Evolutionary conservation across 1,140 invertebrate genomes (phyloP).

Genomic region (Sinonovacula constricta): DNA sequence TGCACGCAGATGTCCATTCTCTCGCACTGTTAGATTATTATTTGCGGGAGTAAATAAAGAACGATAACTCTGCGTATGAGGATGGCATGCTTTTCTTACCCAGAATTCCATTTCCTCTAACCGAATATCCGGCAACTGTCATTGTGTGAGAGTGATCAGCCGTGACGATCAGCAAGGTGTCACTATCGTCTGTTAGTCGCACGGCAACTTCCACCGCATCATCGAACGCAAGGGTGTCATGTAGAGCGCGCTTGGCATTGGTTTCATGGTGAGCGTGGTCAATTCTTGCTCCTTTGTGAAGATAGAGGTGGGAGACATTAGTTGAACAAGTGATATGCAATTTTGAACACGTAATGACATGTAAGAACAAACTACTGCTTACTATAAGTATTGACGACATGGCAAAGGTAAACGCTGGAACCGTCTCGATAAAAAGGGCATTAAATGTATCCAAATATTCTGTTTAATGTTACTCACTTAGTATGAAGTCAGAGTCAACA

Average conservation of each 20-base stretch:
- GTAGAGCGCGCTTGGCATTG: constrained; percentile 87
- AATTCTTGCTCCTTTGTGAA: constrained; percentile 84
- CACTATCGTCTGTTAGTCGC: constrained; percentile 81
- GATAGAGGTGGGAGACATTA: no score
- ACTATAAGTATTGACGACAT: no score
- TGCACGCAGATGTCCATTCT: not conserved
- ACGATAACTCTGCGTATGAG: not conserved
- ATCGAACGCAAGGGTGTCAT: constrained; percentile 89
- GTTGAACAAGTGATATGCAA: no score
- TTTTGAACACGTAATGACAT: no score
- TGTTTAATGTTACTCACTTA: no score
- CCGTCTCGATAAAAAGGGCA: no score
- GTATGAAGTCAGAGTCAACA: no score
- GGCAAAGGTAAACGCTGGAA: no score
- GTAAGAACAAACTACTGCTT: no score
- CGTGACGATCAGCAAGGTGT: constrained; percentile 93
- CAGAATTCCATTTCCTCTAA: constrained; percentile 74
- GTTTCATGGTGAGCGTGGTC: constrained; percentile 93
- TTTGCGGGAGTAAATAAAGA: not conserved
- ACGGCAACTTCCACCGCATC: constrained; percentile 84
- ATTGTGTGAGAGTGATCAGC: constrained; percentile 87
- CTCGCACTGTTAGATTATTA: not conserved
- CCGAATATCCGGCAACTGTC: constrained; percentile 70
- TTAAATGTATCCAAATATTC: no score
- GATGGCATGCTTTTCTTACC: constrained; percentile 64